These are phyloP conservation scores for Sebastes cheni DNA, from an alignment of 2,797 vertebrate species.

Conservation along the genomic window DNA sequence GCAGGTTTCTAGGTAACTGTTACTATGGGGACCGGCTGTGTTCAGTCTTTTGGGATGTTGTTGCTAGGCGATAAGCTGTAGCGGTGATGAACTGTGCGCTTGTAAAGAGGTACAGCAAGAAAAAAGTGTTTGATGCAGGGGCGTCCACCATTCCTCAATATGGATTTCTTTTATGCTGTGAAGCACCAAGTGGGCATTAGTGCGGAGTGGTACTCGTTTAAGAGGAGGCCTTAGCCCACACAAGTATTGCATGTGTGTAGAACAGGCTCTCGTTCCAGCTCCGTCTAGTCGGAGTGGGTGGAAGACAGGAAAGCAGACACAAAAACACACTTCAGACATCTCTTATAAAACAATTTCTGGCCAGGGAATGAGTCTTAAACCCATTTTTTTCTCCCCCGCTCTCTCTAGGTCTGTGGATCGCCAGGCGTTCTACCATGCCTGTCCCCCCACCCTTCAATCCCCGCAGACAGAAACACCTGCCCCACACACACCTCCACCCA, in stretches of 20 bases:
- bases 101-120: not conserved
- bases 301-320: conserved; percentile 34
- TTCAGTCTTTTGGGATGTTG: conserved; percentile 61
- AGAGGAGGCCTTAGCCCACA: conserved; percentile 40
- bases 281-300: conserved; percentile 55
- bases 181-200: conserved; percentile 35
- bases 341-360: conserved; percentile 20
- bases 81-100: conserved; percentile 4
- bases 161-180: not conserved
- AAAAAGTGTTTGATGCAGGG: not conserved
- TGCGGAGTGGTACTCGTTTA: conserved; percentile 37
- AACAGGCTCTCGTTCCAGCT: conserved; percentile 8
- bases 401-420: conserved; percentile 83
- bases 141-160: conserved; percentile 1
- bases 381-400: not conserved
- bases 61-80: conserved; percentile 60
- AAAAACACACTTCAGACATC: conserved; percentile 37
- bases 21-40: conserved; percentile 67
- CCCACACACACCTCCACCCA: conserved; percentile 57
- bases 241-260: conserved; percentile 8
- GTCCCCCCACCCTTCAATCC: conserved; percentile 77
- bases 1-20: conserved; percentile 71
- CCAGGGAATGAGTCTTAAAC: not conserved
- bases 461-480: conserved; percentile 70
- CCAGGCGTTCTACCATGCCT: conserved; percentile 84